Conservation (phyloP, 1,140 invertebrate genomes). For the Drosophila ficusphila region DNA sequence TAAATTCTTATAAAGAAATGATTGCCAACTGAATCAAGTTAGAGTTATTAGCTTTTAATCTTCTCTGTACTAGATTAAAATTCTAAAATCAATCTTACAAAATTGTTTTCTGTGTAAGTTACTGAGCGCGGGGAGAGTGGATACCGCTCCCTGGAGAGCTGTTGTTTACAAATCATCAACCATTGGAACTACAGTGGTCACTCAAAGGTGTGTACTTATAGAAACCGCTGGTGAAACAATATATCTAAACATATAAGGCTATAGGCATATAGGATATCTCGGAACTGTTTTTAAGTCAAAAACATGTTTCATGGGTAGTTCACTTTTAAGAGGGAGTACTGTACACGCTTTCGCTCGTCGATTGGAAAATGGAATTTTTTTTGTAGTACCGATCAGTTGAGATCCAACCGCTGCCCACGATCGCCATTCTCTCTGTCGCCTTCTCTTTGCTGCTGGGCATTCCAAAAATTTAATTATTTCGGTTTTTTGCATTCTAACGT, state of each 20-base stretch:
- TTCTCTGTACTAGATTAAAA: too few relatives aligned
- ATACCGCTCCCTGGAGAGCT: constrained; percentile 26
- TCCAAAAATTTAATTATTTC: constrained; percentile 39
- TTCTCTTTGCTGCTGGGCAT: constrained; percentile 34
- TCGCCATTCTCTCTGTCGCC: constrained; percentile 28
- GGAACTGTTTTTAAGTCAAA: too few relatives aligned
- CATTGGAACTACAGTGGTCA: constrained; percentile 40
- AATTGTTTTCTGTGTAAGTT: constrained; percentile 5
- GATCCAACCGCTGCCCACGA: constrained; percentile 65
- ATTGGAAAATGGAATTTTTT: constrained; percentile 73
- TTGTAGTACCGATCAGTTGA: constrained; percentile 34
- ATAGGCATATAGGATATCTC: too few relatives aligned
- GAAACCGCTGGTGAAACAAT: too few relatives aligned
- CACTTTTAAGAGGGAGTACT: background rate
- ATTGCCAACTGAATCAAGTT: too few relatives aligned
- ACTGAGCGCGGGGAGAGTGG: constrained; percentile 9
- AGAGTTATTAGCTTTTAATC: too few relatives aligned
- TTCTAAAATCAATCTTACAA: too few relatives aligned
- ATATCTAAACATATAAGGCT: too few relatives aligned
- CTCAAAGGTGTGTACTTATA: background rate
- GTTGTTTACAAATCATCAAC: constrained; percentile 64
- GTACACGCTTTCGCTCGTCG: constrained; percentile 60
- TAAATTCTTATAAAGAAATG: too few relatives aligned
- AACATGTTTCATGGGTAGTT: too few relatives aligned
- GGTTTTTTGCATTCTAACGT: constrained; percentile 21